These are phyloP conservation scores for Buathra laborator DNA, from an alignment of 2,888 invertebrate species.

Conservation along the genomic window DNA sequence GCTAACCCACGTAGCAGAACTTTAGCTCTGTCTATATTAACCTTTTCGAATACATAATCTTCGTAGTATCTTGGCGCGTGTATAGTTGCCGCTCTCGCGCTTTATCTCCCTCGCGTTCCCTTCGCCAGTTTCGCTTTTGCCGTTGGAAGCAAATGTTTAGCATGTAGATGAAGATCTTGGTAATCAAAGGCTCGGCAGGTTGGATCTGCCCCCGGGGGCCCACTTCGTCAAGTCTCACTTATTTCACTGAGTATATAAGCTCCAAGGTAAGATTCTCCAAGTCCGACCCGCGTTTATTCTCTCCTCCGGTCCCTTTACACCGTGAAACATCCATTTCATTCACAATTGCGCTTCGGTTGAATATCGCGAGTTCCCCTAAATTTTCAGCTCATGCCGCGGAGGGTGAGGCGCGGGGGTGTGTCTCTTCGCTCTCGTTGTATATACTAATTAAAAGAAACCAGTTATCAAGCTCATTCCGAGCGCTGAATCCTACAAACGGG, in stretches of 20 bases:
- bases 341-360: slow-evolving; percentile 21
- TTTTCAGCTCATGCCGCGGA: background rate
- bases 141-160: slow-evolving; percentile 80
- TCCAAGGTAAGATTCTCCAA: slow-evolving; percentile 53
- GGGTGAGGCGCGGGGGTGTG: background rate
- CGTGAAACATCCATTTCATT: slow-evolving; percentile 35
- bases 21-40: slow-evolving; percentile 31
- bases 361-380: slow-evolving; percentile 25
- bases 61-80: slow-evolving; percentile 45
- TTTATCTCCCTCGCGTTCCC: slow-evolving; percentile 32
- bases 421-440: background rate
- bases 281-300: slow-evolving; percentile 34
- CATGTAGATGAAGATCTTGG: slow-evolving; percentile 85
- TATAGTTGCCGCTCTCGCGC: slow-evolving; percentile 6
- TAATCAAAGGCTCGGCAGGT: slow-evolving; percentile 81
- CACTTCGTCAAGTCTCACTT: slow-evolving; percentile 84
- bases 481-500: background rate
- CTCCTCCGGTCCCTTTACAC: background rate
- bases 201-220: slow-evolving; percentile 80
- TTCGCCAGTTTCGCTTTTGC: slow-evolving; percentile 28
- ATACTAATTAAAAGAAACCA: slow-evolving; percentile 31
- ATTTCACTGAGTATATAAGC: slow-evolving; percentile 75
- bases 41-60: slow-evolving; percentile 37
- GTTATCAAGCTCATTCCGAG: background rate
- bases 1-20: slow-evolving; percentile 60